Evolutionary conservation across 2,797 vertebrate genomes (phyloP).

Genomic region (Trachurus trachurus): DNA sequence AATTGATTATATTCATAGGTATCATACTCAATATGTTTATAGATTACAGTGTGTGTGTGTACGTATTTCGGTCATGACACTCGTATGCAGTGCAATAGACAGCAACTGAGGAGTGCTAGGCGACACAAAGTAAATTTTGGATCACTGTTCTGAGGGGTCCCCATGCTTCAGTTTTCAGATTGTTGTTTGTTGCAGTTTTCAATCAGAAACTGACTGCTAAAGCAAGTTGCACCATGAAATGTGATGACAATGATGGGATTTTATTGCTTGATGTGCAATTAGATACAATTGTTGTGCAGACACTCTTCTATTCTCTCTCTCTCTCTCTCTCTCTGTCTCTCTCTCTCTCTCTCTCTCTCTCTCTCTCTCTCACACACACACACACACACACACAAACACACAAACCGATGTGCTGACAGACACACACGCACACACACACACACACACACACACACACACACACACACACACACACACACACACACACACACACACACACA

Average conservation of each 20-base stretch:
- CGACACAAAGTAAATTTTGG: not conserved
- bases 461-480: too few relatives aligned
- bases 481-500: not conserved
- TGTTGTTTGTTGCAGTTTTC: not conserved
- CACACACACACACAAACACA: not conserved
- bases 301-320: not conserved
- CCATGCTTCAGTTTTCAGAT: not conserved
- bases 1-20: slow-evolving; percentile 22
- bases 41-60: too few relatives aligned
- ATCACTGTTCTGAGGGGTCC: not conserved
- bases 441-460: not conserved
- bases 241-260: too few relatives aligned
- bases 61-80: not conserved
- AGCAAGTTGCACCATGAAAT: not conserved
- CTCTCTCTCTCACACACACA: too few relatives aligned
- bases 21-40: too few relatives aligned
- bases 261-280: too few relatives aligned
- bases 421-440: slow-evolving; percentile 8
- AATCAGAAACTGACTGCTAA: not conserved
- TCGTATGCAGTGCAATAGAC: not conserved
- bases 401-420: slow-evolving; percentile 14
- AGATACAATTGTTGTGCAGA: not conserved
- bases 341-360: too few relatives aligned
- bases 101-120: too few relatives aligned
- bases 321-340: not conserved